Evolutionary conservation across 2,797 vertebrate species (phyloP), one percentile per base, ranked within the genome.

Genomic region (Chaetodon trifasciatus): DNA sequence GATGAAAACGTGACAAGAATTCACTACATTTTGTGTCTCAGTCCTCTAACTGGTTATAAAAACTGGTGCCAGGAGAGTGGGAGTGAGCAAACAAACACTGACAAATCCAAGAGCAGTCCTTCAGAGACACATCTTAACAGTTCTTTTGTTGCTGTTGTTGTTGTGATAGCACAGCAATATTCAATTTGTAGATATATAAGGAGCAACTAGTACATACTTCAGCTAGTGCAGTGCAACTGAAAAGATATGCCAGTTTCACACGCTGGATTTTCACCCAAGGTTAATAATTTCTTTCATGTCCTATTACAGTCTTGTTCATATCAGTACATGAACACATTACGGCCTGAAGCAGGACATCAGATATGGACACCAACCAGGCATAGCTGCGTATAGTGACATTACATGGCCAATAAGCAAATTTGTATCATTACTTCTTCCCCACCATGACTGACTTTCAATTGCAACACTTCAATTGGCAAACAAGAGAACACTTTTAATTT

Each of bases 141-240:
- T 37, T 73, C 1, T 61, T 67, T 52, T 70, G 70, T 61, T 69
- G 42, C 28, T 50, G 8, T 10, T 74, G 24, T 28, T 60, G 37
- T 70, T 63, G 15, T 40, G 32, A 53, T 61, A 64, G 78, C 67
- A 44, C 46, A 47, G 67, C 21, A 55, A 67, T 46, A 44, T 58
- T 85, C 49, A 35, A 63, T 82, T 44, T 75, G 42, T 50, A 66
- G 37, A 78, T 78, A 73, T 50, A 39, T 74, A 79, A 75, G 8
- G 6, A 55, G 6, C 9, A 47, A 78, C 40, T 15, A 24, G 5
- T 47, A 6, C 21, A 9, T 24, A 37, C 40, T 15, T 80, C 63
- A 72, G 62, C 42, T 68, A 70, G 32, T n/a, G 58, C 23, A 37
- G 21, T 24, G 15, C n/a, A 69, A 55, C 52, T 50, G 32, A 28